Evolutionary conservation across 2,113 vertebrate species (phyloP), one percentile per base, ranked within the genome.

Genomic region (Rhipidura dahli): DNA sequence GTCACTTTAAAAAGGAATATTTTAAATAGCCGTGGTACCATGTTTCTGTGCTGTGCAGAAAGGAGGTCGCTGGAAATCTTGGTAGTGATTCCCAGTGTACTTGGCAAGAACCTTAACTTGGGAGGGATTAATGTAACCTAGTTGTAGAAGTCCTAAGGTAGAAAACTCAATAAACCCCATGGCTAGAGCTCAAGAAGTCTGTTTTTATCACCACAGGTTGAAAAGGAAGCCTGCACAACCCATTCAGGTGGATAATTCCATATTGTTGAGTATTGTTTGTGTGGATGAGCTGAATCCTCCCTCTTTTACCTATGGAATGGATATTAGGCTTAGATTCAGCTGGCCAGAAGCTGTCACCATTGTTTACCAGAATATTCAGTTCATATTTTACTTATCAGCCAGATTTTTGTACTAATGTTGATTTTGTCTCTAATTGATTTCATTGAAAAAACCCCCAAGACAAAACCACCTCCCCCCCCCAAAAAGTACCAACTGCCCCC

Each of bases 1-100:
- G 79, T 81, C 79, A 60, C 44, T 92, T 82, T 49, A 69, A 91
- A 94, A 78, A 78, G 49, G 28, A 78, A 33, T 83, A 49, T 61
- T 90, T 93, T 81, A 80, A 89, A 78, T 87, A 86, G 49, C 63
- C 10, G 0, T 15, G 11, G 54, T 80, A 28, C 56, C 0, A 2
- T 79, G 44, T 70, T 84, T 84, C 65, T 78, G 64, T 47, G 68
- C 82, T 88, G 42, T 31, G 68, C 51, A 59, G 64, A 89, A 94
- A 82, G 51, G 68, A 96, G 89, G 81, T 94, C 1, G 3, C 33
- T 83, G 77, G 44, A 91, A 94, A 47, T 56, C 64, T 78, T 68
- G 49, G 22, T 92, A 31, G 56, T 49, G 83, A 81, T 89, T 97
- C 76, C 64, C 69, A 63, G 72, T 2, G 23, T 63, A 49, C 47